These are phyloP conservation scores for Eupithecia subfuscata DNA, from an alignment of 2,888 invertebrate genomes.

Conservation along the genomic window DNA sequence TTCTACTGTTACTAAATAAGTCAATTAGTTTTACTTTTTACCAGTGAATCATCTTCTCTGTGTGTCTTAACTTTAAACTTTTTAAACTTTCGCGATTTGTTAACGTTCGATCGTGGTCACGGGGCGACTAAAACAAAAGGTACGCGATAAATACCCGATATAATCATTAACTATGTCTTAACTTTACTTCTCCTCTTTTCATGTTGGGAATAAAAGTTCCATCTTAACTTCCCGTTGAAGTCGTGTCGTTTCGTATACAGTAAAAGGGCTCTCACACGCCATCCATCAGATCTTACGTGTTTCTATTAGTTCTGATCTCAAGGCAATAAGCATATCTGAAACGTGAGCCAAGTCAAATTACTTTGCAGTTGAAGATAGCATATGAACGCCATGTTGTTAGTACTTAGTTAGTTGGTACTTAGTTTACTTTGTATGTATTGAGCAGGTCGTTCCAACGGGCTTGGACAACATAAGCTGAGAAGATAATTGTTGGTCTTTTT, in stretches of 20 bases:
- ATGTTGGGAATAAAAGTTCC: not conserved
- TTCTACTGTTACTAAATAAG: not conserved
- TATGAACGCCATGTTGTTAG: conserved; percentile 11
- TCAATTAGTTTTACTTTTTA: not conserved
- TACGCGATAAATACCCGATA: too few relatives aligned
- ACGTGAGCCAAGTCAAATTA: conserved; percentile 18
- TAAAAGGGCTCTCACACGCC: conserved; percentile 30
- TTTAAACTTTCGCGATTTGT: too few relatives aligned
- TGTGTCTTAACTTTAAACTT: not conserved
- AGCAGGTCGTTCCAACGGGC: not conserved
- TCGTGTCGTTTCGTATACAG: conserved; percentile 18
- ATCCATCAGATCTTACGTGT: conserved; percentile 44
- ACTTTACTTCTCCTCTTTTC: not conserved
- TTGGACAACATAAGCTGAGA: not conserved
- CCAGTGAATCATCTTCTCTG: not conserved
- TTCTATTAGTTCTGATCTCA: conserved; percentile 39
- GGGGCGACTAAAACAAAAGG: too few relatives aligned
- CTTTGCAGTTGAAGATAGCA: conserved; percentile 12
- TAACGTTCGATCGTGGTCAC: too few relatives aligned
- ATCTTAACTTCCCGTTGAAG: not conserved
- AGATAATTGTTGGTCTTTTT: not conserved
- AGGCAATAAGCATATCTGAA: conserved; percentile 24
- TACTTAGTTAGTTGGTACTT: not conserved
- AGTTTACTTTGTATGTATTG: conserved; percentile 1
- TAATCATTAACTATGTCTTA: too few relatives aligned